These are phyloP conservation scores for Heteronetta atricapilla DNA, from an alignment of 2,113 vertebrate genomes.

Conservation along the genomic window DNA sequence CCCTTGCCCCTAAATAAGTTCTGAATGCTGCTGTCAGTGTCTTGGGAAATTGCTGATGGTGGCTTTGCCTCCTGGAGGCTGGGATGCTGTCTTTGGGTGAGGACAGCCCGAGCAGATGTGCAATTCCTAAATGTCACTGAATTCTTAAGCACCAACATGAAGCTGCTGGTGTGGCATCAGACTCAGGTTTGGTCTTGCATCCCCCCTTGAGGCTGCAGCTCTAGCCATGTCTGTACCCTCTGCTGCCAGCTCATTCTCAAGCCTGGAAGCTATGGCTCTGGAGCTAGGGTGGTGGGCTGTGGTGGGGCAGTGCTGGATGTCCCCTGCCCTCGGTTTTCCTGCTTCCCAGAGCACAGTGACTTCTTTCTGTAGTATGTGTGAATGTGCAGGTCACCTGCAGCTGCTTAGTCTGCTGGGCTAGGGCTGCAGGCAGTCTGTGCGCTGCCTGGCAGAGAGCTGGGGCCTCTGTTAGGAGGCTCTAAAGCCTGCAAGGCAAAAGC, in stretches of 20 bases:
- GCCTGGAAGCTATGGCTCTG: neutral
- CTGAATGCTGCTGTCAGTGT: neutral
- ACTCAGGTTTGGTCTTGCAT: neutral
- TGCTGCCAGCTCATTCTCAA: neutral
- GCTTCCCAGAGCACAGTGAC: neutral
- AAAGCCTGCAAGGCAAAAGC: slow-evolving; percentile 10
- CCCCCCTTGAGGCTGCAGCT: neutral
- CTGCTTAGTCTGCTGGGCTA: neutral
- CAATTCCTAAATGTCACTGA: neutral
- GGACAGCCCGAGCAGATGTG: neutral
- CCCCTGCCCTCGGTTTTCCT: neutral
- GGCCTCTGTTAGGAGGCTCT: neutral
- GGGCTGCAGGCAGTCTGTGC: neutral
- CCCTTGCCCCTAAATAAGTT: neutral
- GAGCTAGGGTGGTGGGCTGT: neutral
- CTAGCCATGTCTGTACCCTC: neutral
- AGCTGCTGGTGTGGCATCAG: neutral
- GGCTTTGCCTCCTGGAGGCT: neutral
- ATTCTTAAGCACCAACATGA: neutral
- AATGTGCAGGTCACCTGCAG: neutral
- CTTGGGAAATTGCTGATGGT: neutral
- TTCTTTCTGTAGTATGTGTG: neutral
- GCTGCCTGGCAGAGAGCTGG: neutral
- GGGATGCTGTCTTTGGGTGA: neutral
- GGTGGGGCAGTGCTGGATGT: neutral